phyloP scores from a whole-genome alignment of 2,888 invertebrate genomes.

The Deilephila elpenor region DNA sequence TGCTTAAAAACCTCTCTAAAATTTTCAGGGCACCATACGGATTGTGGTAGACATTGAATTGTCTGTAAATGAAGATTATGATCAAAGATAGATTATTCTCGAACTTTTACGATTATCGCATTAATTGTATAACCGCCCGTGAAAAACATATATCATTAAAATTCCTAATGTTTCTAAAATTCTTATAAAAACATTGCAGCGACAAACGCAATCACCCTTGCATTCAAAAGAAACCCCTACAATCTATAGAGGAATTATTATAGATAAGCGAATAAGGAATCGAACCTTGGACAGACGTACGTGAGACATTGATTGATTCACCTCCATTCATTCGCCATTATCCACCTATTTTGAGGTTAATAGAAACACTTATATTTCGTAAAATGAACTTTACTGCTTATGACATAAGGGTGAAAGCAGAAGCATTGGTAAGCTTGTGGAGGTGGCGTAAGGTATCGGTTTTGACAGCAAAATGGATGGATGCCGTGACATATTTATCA shows the following conservation, averaged over 20 bases:
- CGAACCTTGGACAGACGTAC: constrained; percentile 39
- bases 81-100: too few species aligned
- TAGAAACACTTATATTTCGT: neutral
- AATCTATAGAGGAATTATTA: constrained; percentile 26
- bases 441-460: constrained; percentile 34
- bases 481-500: constrained; percentile 53
- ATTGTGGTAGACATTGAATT: too few species aligned
- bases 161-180: neutral
- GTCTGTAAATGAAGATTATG: too few species aligned
- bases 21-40: too few species aligned
- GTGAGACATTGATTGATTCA: constrained; percentile 68
- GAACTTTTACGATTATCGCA: too few species aligned
- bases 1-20: too few species aligned
- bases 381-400: neutral
- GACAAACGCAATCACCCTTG: neutral
- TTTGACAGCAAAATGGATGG: constrained; percentile 54
- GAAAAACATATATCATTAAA: too few species aligned
- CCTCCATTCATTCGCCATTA: constrained; percentile 53
- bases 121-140: too few species aligned
- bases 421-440: neutral
- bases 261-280: constrained; percentile 50
- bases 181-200: neutral
- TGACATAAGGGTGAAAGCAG: neutral
- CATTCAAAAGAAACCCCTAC: neutral
- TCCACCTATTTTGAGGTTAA: constrained; percentile 30